Evolutionary conservation across 2,888 invertebrate species (phyloP), one percentile per base, ranked within the genome.

Genomic region (Holacanthella duospinosa): DNA sequence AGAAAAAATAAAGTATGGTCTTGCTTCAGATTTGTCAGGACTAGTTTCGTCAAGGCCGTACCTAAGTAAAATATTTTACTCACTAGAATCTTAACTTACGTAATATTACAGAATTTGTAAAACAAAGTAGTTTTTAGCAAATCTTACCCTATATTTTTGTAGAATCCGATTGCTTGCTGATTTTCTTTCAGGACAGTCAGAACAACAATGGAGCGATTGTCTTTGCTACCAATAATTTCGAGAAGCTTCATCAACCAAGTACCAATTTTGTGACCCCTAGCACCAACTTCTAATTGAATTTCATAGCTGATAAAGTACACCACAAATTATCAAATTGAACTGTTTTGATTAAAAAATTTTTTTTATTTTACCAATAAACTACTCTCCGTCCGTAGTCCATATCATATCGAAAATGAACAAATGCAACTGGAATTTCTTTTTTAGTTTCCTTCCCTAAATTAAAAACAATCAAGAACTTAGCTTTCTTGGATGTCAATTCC

Each of bases 351-450:
- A 21, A 4, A 54, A 36, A 25, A 2, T 12, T 63, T 26, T n/a
- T 54, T 26, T n/a, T 24, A 44, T 43, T 44, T 79, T 77, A 88
- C 88, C 88, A 88, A 77, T 89, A 90, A 6, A 90, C 76, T 4
- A 89, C 89, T 74, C 86, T 85, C 59, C 83, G 80, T 21, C 85
- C 87, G 76, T 84, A 84, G 75, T 91, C 90, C 78, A 89, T 80
- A 75, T 89, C 90, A 78, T 90, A 90, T 75, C 90, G 80, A 77
- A 89, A 90, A 78, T 91, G 89, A 61, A 85, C 84, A 77, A 88
- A 89, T 1, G 85, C 91, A 60, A 88, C 78, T 0, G 83, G 82
- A 61, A 77, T 76, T 6, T 77, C 78, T 26, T 77, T 74, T 36
- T 78, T 21, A n/a, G 48, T 21, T 21, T 48, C 21, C 21, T 4